Evolutionary conservation across 2,113 vertebrate species (phyloP), one percentile per base, ranked within the genome.

Genomic region (Mus spicilegus): DNA sequence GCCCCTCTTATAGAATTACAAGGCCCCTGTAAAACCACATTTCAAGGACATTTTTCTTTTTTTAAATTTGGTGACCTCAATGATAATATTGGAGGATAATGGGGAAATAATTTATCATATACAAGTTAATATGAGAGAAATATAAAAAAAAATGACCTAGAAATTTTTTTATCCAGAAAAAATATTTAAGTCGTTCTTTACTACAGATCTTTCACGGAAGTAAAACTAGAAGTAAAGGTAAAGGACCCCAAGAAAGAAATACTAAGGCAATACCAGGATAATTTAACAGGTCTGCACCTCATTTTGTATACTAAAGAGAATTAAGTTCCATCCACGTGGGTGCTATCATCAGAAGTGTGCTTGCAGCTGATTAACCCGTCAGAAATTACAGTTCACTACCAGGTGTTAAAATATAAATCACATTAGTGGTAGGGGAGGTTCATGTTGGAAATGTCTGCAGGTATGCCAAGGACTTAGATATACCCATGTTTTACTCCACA

Each of bases 371-470:
- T 97, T 96, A 92, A 96, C 87, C 92, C 16, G 2, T 95, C 88
- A 82, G 94, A 91, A 90, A 58, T 28, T 11, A 46, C 78, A 69
- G 39, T 95, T 97, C 96, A 96, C 42, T 72, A 84, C 63, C 90
- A 92, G 39, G n/a, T 90, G 54, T 30, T 84, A 85, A 91, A 76
- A 85, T 42, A 92, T 95, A 97, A 96, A 93, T 96, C 92, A 94
- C 81, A 89, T 93, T 89, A 92, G 76, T 54, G 58, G 63, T 63
- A 76, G 93, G 96, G 28, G 19, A 78, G 63, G 69, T 80, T 91
- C 73, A 11, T 42, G 51, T 26, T 67, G n/a, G 76, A 96, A 87
- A 36, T 6, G 73, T 8, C n/a, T 51, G 4, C 49, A 30, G 36
- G 54, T 72, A 77, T 19, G 22, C 17, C 2, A 12, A 80, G 9